Percentiles rank a stretch among this genome's conserved stretches.
These are phyloP conservation scores for Nyctereutes procyonoides DNA, from an alignment of 2,113 vertebrate species.

Conservation along the genomic window DNA sequence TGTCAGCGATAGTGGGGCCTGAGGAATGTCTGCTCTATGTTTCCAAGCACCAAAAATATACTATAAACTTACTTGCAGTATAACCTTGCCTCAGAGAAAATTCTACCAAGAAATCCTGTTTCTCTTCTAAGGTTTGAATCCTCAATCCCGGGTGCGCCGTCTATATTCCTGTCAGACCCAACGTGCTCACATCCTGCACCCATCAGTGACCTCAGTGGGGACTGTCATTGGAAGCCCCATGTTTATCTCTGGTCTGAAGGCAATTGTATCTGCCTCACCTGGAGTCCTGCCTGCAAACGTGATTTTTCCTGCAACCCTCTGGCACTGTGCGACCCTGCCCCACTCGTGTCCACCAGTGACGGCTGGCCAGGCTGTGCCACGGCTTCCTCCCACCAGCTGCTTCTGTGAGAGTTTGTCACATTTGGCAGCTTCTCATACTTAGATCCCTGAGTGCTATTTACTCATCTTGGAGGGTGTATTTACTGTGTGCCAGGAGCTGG, in stretches of 20 bases:
- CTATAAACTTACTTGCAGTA: no score
- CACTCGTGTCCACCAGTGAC: neutral
- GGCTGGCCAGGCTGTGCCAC: neutral
- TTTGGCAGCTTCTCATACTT: no score
- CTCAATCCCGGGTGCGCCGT: fast-evolving
- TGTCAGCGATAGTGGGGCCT: fast-evolving
- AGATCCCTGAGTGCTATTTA: no score
- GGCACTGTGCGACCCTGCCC: neutral
- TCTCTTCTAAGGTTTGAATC: neutral
- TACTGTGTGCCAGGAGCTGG: no score
- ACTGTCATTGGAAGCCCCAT: neutral
- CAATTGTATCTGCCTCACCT: neutral
- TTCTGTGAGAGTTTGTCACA: neutral
- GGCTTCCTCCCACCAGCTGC: neutral
- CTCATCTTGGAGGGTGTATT: no score
- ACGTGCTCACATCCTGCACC: fast-evolving
- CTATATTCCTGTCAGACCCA: fast-evolving
- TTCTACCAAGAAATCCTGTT: neutral
- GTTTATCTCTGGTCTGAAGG: neutral
- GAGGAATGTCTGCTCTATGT: neutral
- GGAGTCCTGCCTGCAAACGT: neutral
- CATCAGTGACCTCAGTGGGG: neutral
- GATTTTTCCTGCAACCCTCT: neutral
- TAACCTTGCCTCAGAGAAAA: neutral
- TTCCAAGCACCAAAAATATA: neutral